Conservation (phyloP, 2,888 invertebrate genomes). For the Drosophila phalerata region DNA sequence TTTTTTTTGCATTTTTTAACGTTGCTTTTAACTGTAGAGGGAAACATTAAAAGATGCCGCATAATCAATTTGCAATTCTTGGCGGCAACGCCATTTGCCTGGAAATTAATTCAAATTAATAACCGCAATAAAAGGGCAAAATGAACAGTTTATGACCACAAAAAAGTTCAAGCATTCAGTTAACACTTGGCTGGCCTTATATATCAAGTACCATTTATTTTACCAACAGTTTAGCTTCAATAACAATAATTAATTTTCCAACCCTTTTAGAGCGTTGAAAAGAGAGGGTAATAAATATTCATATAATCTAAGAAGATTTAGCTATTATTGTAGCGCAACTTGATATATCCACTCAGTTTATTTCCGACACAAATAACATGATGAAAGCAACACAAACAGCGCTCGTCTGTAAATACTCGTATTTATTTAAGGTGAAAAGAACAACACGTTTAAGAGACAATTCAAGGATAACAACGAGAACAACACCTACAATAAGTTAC, state of each 20-base stretch:
- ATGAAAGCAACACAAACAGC: not conserved
- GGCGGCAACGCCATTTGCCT: constrained; percentile 26
- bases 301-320: constrained; percentile 1
- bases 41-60: constrained; percentile 17
- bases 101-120: constrained; percentile 69
- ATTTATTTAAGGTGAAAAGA: constrained; percentile 12
- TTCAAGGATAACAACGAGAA: constrained; percentile 29
- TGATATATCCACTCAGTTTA: not conserved
- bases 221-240: not conserved
- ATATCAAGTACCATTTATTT: not conserved
- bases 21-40: constrained; percentile 5
- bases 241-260: constrained; percentile 41
- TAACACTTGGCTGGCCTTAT: constrained; percentile 5
- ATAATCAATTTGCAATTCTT: constrained; percentile 24
- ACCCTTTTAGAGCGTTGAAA: constrained; percentile 10
- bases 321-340: not conserved
- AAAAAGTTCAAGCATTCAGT: constrained; percentile 45
- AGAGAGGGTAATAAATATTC: constrained; percentile 6
- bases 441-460: constrained; percentile 24
- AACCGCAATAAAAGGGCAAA: constrained; percentile 61
- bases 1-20: constrained; percentile 4
- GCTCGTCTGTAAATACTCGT: not conserved
- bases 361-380: not conserved
- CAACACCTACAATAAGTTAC: constrained; percentile 43
- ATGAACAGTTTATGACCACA: constrained; percentile 54